These are phyloP conservation scores for Frankliniella intonsa DNA, from an alignment of 2,888 invertebrate species.

Conservation along the genomic window DNA sequence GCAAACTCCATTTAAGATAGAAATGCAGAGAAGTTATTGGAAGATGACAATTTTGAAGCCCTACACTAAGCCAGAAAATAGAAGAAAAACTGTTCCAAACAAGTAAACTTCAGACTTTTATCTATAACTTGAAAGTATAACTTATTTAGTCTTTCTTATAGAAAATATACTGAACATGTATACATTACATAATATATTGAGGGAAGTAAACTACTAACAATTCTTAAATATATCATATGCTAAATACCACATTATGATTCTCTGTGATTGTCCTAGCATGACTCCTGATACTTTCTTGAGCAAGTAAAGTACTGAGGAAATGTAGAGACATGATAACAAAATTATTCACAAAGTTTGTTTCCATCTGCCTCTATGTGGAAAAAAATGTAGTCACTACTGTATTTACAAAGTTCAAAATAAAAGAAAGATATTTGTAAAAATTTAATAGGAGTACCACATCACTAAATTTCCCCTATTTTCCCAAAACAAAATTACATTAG, in stretches of 20 bases:
- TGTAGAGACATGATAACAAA: neutral
- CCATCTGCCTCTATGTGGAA: neutral
- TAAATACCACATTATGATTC: neutral
- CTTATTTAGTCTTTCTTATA: neutral
- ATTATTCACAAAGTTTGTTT: slow-evolving; percentile 9
- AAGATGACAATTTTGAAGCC: too few relatives aligned
- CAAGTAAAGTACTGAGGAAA: slow-evolving; percentile 19
- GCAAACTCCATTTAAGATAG: too few relatives aligned
- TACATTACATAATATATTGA: too few relatives aligned
- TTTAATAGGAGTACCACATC: neutral
- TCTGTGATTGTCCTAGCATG: neutral
- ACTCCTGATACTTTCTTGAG: slow-evolving; percentile 20
- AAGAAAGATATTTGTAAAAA: neutral
- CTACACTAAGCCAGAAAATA: too few relatives aligned
- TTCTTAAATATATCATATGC: neutral
- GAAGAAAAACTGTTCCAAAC: too few relatives aligned
- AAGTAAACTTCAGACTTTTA: too few relatives aligned
- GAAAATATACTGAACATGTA: neutral
- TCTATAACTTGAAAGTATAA: neutral
- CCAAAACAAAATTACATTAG: slow-evolving; percentile 19
- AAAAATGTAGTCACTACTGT: neutral
- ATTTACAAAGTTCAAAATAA: slow-evolving; percentile 1
- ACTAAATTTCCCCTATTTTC: slow-evolving; percentile 1
- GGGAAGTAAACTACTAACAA: too few relatives aligned
- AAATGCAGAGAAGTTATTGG: too few relatives aligned